Percentiles rank a stretch among this genome's conserved stretches.
Evolutionary conservation across 2,888 invertebrate species (phyloP).

Genomic region (Dinocampus coccinellae): DNA sequence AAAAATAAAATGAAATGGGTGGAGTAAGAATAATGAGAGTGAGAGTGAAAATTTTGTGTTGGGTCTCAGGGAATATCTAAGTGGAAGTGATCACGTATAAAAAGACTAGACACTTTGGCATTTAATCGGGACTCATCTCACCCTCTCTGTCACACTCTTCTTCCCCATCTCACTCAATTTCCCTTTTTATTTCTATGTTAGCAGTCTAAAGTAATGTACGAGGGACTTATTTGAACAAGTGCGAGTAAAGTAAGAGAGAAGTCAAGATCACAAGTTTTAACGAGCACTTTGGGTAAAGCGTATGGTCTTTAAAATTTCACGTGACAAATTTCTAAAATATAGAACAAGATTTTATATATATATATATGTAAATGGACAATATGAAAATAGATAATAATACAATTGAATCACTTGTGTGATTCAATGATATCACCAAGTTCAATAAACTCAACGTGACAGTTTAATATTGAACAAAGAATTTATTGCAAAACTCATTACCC

Average conservation of each 20-base stretch:
- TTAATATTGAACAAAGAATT: constrained; percentile 11
- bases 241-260: not conserved
- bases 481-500: constrained; percentile 19
- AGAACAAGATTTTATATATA: too few relatives aligned
- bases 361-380: not conserved
- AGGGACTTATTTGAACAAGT: not conserved
- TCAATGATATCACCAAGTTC: constrained; percentile 19
- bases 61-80: not conserved
- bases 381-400: not conserved
- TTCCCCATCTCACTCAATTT: too few relatives aligned
- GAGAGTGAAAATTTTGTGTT: not conserved
- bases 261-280: constrained; percentile 35
- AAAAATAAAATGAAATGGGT: not conserved
- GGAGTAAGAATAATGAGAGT: not conserved
- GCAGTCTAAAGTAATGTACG: not conserved
- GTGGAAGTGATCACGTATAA: not conserved
- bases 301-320: constrained; percentile 41
- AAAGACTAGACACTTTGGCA: not conserved
- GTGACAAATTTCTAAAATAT: constrained; percentile 37
- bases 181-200: too few relatives aligned
- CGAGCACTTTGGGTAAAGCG: constrained; percentile 29
- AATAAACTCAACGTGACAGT: not conserved
- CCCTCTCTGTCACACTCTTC: too few relatives aligned
- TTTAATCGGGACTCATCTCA: not conserved
- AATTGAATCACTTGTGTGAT: constrained; percentile 2